Conservation (phyloP, 1,140 invertebrate genomes). For the Campoletis sonorensis region DNA sequence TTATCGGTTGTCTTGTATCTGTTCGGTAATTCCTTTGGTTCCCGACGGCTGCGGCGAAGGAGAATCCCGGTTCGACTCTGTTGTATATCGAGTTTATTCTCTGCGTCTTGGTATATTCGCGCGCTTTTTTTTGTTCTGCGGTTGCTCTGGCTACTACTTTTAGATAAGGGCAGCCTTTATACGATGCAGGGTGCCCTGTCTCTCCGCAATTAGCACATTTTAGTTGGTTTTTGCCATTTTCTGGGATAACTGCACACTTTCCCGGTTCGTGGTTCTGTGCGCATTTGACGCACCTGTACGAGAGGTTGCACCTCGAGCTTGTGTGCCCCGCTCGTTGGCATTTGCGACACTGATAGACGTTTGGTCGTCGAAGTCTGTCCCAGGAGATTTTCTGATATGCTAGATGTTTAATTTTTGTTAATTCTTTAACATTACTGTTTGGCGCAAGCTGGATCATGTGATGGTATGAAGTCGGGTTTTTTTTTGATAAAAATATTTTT, state of each 20-base stretch:
- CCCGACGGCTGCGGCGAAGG: neutral
- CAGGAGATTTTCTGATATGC: conserved; percentile 32
- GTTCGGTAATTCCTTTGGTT: neutral
- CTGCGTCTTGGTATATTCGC: neutral
- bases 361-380: conserved; percentile 42
- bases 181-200: neutral
- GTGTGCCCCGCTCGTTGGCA: conserved; percentile 49
- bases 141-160: neutral
- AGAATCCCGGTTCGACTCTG: neutral
- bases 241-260: neutral
- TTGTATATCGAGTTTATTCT: neutral
- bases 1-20: neutral
- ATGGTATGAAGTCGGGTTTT: neutral
- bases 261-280: conserved; percentile 41
- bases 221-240: neutral
- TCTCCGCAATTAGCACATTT: neutral
- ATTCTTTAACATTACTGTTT: conserved; percentile 20
- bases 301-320: conserved; percentile 46
- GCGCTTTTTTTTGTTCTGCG: neutral
- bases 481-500: neutral
- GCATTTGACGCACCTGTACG: conserved; percentile 53
- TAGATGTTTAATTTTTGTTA: conserved; percentile 24
- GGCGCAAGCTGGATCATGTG: conserved; percentile 19
- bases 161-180: conserved; percentile 1
- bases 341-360: conserved; percentile 37